Percentiles rank a stretch among this genome's conserved stretches.
These are phyloP conservation scores for Harmothoe impar DNA, from an alignment of 2,888 invertebrate genomes.

Conservation along the genomic window DNA sequence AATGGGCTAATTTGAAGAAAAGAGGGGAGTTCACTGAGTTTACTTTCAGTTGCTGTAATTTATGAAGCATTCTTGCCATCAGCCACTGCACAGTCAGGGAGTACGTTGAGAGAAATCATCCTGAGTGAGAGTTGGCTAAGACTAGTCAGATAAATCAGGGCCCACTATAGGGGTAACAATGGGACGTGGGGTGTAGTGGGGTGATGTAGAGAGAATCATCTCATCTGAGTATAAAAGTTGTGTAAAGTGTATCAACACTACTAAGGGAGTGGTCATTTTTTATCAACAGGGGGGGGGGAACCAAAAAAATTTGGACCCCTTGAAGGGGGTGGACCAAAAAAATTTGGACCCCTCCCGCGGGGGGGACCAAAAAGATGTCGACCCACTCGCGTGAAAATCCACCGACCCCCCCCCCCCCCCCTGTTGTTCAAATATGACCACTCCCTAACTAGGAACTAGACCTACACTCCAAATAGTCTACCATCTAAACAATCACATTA, in stretches of 20 bases:
- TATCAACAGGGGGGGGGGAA: no score
- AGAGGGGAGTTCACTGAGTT: background rate
- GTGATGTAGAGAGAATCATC: background rate
- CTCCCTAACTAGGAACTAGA: background rate
- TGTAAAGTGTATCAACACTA: no score
- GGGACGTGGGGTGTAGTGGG: background rate
- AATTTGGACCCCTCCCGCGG: no score
- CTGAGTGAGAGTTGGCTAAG: constrained; percentile 3
- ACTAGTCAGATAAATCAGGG: background rate
- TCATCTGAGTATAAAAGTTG: no score
- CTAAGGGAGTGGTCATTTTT: no score
- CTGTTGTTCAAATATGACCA: no score
- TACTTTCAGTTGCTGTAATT: background rate
- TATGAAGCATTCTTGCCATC: background rate
- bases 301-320: no score
- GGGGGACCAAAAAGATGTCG: no score
- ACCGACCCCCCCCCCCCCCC: no score
- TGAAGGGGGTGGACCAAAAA: no score
- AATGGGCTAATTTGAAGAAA: background rate
- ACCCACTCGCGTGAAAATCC: no score
- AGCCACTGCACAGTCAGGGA: background rate
- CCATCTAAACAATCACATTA: background rate
- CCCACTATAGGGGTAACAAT: background rate
- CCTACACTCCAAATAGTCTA: background rate
- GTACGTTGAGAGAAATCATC: constrained; percentile 18